Percentiles rank a stretch among this genome's conserved stretches.
phyloP scores from a whole-genome alignment of 1,140 invertebrate species.

The Pseudachorutes palmiensis region DNA sequence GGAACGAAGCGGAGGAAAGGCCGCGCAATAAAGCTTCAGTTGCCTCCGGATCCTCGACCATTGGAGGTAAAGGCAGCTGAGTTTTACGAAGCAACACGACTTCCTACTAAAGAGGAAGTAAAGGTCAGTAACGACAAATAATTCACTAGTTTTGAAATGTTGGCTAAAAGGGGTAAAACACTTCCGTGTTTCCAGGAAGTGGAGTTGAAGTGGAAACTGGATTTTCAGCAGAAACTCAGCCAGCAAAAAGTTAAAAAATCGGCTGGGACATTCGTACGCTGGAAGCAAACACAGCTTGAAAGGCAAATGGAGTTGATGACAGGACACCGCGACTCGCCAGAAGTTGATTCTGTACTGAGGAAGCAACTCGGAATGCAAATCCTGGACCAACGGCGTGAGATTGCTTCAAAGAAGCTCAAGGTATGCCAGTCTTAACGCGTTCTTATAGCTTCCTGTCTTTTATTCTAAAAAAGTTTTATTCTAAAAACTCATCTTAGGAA shows the following conservation, averaged over 20 bases:
- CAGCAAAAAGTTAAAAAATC: too few relatives aligned
- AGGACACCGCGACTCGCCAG: too few relatives aligned
- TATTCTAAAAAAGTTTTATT: background rate
- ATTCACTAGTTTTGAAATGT: slow-evolving; percentile 11
- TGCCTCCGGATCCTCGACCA: slow-evolving; percentile 32
- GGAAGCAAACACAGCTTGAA: too few relatives aligned
- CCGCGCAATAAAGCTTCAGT: background rate
- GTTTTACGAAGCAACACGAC: slow-evolving; percentile 17
- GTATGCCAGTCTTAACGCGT: background rate
- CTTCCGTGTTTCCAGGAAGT: too few relatives aligned
- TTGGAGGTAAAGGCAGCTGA: slow-evolving; percentile 18
- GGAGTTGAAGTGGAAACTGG: too few relatives aligned
- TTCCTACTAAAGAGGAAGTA: too few relatives aligned
- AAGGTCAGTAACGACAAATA: slow-evolving; percentile 18
- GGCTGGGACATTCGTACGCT: background rate
- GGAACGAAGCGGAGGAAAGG: slow-evolving; percentile 25
- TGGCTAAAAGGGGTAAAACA: background rate
- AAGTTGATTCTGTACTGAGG: slow-evolving; percentile 1
- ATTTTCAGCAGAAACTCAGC: too few relatives aligned
- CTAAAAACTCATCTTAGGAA: slow-evolving; percentile 22
- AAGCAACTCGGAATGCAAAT: slow-evolving; percentile 28
- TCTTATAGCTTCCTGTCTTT: background rate
- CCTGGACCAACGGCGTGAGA: background rate
- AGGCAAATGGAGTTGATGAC: too few relatives aligned
- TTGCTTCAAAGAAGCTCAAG: background rate